Evolutionary conservation across 2,888 invertebrate species (phyloP).

Genomic region (Dryomyza anilis): DNA sequence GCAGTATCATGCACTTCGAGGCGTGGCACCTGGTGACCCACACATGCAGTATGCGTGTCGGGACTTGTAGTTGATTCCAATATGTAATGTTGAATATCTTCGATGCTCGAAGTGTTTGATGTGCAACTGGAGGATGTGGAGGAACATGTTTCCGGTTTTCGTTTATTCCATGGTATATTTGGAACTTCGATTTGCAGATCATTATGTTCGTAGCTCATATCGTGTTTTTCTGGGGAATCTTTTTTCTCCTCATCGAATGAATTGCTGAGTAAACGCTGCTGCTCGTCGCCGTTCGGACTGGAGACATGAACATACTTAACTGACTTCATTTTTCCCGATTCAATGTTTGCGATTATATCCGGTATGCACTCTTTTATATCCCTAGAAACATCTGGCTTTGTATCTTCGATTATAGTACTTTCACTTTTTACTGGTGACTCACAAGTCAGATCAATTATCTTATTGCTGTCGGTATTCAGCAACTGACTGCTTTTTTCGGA

Average conservation of each 20-base stretch:
- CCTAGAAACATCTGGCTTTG: slow-evolving; percentile 55
- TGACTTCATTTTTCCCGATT: slow-evolving; percentile 34
- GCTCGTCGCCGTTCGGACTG: slow-evolving; percentile 36
- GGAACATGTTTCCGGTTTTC: slow-evolving; percentile 64
- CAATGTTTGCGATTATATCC: slow-evolving; percentile 57
- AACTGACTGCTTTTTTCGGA: background rate
- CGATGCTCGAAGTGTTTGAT: slow-evolving; percentile 62
- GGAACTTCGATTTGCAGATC: slow-evolving; percentile 69
- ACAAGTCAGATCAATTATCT: slow-evolving; percentile 48
- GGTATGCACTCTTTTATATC: slow-evolving; percentile 57
- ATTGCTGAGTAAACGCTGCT: slow-evolving; percentile 43
- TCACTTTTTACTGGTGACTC: slow-evolving; percentile 45
- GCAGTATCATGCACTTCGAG: slow-evolving; percentile 76
- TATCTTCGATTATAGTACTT: slow-evolving; percentile 41
- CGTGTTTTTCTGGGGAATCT: slow-evolving; percentile 54
- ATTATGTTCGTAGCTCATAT: slow-evolving; percentile 43
- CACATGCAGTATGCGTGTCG: slow-evolving; percentile 55
- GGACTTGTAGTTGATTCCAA: slow-evolving; percentile 62
- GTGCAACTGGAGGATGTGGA: slow-evolving; percentile 58
- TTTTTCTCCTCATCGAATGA: slow-evolving; percentile 53
- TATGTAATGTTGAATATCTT: slow-evolving; percentile 61
- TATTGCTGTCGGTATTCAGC: slow-evolving; percentile 49
- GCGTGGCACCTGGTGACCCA: slow-evolving; percentile 66
- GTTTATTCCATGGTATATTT: slow-evolving; percentile 61
- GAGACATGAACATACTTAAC: background rate